Conservation (phyloP, 2,888 invertebrate genomes). For the Ectemnius cavifrons region DNA sequence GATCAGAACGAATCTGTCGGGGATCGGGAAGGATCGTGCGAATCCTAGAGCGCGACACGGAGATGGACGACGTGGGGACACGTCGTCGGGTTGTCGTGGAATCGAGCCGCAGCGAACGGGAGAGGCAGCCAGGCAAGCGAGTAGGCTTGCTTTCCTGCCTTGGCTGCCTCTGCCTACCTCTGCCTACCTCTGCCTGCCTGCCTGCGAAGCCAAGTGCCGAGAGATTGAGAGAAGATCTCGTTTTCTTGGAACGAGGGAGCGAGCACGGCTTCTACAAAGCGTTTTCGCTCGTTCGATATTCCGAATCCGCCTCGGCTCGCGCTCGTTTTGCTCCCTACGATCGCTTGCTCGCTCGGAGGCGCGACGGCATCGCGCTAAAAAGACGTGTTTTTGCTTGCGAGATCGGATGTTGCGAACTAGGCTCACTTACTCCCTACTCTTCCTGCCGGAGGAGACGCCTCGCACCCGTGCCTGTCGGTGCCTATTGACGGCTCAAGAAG, state of each 20-base stretch:
- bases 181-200: no score
- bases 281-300: slow-evolving; percentile 70
- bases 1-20: slow-evolving; percentile 58
- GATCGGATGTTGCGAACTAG: slow-evolving; percentile 58
- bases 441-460: slow-evolving; percentile 8
- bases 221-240: slow-evolving; percentile 66
- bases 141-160: no score
- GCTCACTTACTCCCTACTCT: slow-evolving; percentile 22
- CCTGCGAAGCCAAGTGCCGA: slow-evolving; percentile 11
- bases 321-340: slow-evolving; percentile 56
- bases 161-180: no score
- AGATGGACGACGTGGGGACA: slow-evolving; percentile 65
- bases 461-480: slow-evolving; percentile 50
- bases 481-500: slow-evolving; percentile 62
- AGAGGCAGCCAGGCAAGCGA: neutral
- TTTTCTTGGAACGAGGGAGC: slow-evolving; percentile 67
- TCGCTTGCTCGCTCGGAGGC: slow-evolving; percentile 23
- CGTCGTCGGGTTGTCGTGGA: slow-evolving; percentile 50
- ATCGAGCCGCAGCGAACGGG: slow-evolving; percentile 13
- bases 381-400: slow-evolving; percentile 61
- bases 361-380: slow-evolving; percentile 61
- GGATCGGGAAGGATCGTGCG: slow-evolving; percentile 61
- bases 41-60: slow-evolving; percentile 64
- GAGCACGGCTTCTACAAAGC: slow-evolving; percentile 68
- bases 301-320: slow-evolving; percentile 61